Evolutionary conservation across 2,888 invertebrate genomes (phyloP).

Genomic region (Temnothorax unifasciatus): DNA sequence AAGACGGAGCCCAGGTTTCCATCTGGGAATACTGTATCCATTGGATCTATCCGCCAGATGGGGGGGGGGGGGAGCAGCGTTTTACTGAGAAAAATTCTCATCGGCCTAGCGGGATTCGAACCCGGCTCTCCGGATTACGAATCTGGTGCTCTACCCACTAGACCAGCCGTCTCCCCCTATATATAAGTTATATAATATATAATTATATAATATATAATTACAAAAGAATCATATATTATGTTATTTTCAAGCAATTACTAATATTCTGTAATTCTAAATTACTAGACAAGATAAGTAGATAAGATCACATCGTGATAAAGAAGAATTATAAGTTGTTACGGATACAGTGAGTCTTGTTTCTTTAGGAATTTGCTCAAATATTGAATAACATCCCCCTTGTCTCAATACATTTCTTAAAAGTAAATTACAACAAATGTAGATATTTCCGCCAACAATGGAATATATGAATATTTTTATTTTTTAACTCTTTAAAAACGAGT

Average conservation of each 20-base stretch:
- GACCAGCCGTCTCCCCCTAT: no score
- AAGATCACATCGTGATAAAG: conserved; percentile 10
- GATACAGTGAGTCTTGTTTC: conserved; percentile 15
- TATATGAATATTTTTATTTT: background rate
- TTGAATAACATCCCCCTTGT: background rate
- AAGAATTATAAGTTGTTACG: conserved; percentile 18
- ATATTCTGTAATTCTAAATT: conserved; percentile 2
- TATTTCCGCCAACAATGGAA: background rate
- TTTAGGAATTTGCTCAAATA: conserved; percentile 39
- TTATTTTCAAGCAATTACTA: background rate
- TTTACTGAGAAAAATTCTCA: no score
- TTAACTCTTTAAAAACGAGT: background rate
- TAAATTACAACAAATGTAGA: conserved; percentile 23
- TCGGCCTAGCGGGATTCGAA: no score
- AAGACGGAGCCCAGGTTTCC: no score
- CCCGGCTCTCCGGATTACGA: no score
- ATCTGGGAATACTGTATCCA: no score
- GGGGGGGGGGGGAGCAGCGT: no score
- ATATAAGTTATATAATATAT: background rate
- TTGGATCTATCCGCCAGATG: no score
- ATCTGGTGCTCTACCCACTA: no score
- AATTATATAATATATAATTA: no score
- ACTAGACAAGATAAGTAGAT: conserved; percentile 10
- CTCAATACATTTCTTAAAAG: conserved; percentile 6
- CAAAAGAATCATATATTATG: conserved; percentile 9